These are phyloP conservation scores for Pelvicachromis taeniatus DNA, from an alignment of 2,113 vertebrate species.

Conservation along the genomic window DNA sequence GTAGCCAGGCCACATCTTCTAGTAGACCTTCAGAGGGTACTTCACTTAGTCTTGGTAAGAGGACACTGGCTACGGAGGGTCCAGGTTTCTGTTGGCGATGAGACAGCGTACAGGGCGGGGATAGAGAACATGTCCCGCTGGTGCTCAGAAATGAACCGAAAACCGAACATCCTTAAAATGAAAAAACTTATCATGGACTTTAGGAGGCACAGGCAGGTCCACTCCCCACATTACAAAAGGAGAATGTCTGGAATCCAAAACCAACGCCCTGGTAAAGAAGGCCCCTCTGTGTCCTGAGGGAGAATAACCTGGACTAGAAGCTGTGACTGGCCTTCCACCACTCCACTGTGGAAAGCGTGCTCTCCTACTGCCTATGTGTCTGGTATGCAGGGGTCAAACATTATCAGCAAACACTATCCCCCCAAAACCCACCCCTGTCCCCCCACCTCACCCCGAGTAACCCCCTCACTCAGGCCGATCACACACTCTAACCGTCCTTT, in stretches of 20 bases:
- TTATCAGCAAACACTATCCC: neutral
- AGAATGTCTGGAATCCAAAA: neutral
- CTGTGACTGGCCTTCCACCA: neutral
- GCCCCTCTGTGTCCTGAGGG: neutral
- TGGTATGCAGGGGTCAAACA: neutral
- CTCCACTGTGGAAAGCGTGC: neutral
- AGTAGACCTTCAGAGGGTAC: neutral
- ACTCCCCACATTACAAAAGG: neutral
- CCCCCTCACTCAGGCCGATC: no score
- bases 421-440: neutral
- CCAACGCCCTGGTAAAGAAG: neutral
- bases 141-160: neutral
- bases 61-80: no score
- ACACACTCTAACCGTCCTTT: no score
- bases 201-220: neutral
- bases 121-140: no score
- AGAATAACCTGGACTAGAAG: neutral
- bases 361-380: neutral
- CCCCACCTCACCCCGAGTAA: neutral
- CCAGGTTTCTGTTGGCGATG: no score
- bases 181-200: neutral
- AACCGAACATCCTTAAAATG: neutral
- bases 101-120: no score
- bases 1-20: neutral
- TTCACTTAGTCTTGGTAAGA: no score